Base-by-base conservation (phyloP, 2,113 vertebrate species). In the Ailuropoda melanoleuca region DNA sequence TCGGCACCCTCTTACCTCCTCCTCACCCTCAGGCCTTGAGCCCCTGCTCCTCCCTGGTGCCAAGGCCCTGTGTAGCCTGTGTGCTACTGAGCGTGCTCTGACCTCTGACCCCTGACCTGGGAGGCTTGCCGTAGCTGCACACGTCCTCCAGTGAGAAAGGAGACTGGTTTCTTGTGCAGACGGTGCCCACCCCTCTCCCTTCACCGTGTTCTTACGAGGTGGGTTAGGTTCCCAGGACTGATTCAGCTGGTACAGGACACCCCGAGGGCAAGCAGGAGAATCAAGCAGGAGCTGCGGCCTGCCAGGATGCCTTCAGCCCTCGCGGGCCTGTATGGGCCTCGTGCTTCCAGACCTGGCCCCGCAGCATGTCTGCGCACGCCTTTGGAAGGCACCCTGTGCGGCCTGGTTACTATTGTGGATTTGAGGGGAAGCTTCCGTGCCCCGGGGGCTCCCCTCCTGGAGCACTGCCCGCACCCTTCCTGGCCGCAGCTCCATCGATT, bases 101-200 rank as follows among this genome's bases (percentile, higher is more conserved):
- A 31, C 62, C 62, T 8, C 31, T 26, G 23, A 26, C 80, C 80
- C 72, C 81, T 74, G 80, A 17, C 53, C 60, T 93, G 4, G 0
- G 34, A n/a, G 75, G 55, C 68, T 21, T 31, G 56, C 77, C 56
- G 11, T 72, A 85, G 4, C 56, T 78, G 60, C 83, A 2, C 21
- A 34, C 31, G 18, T 15, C 95, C 89, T 97, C 62, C 60, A 1
- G 97, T 93, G 95, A 55, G 34, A 93, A 95, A 86, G 80, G 62
- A 15, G 31, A 23, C 84, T 11, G 12, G 31, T 26, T 46, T n/a
- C 18, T 50, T 26, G 31, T 26, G 12, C 66, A 12, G 26, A 39
- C 3, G 26, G 56, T 37, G 24, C 24, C 6, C 23, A 29, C 34
- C 14, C 14, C 23, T 11, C 1, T 34, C 8, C 43, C 26, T 24